phyloP scores from a whole-genome alignment of 2,888 invertebrate species.

The Idaea straminata region DNA sequence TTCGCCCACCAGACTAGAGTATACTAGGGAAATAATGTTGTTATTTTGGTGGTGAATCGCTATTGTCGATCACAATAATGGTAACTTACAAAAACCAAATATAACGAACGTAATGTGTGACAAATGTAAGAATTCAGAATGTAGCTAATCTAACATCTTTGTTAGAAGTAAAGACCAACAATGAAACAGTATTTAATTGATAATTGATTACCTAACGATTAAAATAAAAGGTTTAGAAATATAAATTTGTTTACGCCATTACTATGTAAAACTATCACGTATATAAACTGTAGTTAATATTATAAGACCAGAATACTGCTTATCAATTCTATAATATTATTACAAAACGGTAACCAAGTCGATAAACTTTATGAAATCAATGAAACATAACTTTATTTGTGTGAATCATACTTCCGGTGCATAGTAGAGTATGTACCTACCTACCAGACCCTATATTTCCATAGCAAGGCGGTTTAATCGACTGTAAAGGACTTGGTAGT shows the following conservation, averaged over 20 bases:
- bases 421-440: neutral
- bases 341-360: neutral
- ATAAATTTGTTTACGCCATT: too few species aligned
- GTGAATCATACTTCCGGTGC: neutral
- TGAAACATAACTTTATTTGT: neutral
- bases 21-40: too few species aligned
- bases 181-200: too few species aligned
- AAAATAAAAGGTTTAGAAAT: too few species aligned
- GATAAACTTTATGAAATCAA: neutral
- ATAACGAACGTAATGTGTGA: too few species aligned
- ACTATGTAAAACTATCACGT: neutral
- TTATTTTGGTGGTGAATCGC: too few species aligned
- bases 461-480: neutral
- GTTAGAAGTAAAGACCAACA: too few species aligned
- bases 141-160: too few species aligned
- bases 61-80: too few species aligned
- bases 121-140: too few species aligned
- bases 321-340: neutral
- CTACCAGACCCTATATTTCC: neutral
- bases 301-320: neutral
- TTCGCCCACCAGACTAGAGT: neutral
- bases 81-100: too few species aligned
- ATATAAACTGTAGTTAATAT: neutral
- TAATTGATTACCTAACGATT: too few species aligned
- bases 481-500: neutral